phyloP scores from a whole-genome alignment of 2,888 invertebrate species.

The Onchidella celtica region DNA sequence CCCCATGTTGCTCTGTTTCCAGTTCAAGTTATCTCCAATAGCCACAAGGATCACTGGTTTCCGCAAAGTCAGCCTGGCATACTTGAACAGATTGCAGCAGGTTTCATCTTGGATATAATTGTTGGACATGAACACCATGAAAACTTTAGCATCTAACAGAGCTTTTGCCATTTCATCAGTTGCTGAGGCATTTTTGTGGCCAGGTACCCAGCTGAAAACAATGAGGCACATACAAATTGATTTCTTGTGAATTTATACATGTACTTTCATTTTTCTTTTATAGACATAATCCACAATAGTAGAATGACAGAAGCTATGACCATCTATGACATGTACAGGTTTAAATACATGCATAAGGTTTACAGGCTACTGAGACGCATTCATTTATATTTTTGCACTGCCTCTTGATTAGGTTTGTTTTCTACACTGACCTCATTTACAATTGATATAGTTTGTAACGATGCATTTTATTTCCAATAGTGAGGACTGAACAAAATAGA shows the following conservation, averaged over 20 bases:
- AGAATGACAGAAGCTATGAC: too few relatives aligned
- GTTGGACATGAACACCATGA: slow-evolving; percentile 72
- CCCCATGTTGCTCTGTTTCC: slow-evolving; percentile 74
- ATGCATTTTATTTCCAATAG: too few relatives aligned
- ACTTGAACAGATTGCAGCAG: slow-evolving; percentile 73
- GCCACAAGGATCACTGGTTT: slow-evolving; percentile 71
- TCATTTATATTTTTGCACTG: too few relatives aligned
- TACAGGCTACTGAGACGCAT: too few relatives aligned
- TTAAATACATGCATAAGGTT: too few relatives aligned
- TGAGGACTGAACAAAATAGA: too few relatives aligned
- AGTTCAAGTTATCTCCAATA: slow-evolving; percentile 66
- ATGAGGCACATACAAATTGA: background rate
- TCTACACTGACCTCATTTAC: too few relatives aligned
- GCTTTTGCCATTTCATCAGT: slow-evolving; percentile 70
- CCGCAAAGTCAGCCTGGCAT: slow-evolving; percentile 68
- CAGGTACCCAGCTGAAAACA: slow-evolving; percentile 60
- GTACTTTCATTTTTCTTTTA: too few relatives aligned
- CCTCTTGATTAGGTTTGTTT: too few relatives aligned
- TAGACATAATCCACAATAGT: too few relatives aligned
- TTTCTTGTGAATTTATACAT: too few relatives aligned
- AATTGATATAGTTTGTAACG: too few relatives aligned
- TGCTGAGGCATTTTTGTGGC: slow-evolving; percentile 46
- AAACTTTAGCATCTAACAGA: slow-evolving; percentile 68
- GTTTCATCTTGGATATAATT: slow-evolving; percentile 66
- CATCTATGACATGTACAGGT: background rate